Evolutionary conservation across 2,113 vertebrate species (phyloP), one percentile per base, ranked within the genome.

Genomic region (Gavia stellata): DNA sequence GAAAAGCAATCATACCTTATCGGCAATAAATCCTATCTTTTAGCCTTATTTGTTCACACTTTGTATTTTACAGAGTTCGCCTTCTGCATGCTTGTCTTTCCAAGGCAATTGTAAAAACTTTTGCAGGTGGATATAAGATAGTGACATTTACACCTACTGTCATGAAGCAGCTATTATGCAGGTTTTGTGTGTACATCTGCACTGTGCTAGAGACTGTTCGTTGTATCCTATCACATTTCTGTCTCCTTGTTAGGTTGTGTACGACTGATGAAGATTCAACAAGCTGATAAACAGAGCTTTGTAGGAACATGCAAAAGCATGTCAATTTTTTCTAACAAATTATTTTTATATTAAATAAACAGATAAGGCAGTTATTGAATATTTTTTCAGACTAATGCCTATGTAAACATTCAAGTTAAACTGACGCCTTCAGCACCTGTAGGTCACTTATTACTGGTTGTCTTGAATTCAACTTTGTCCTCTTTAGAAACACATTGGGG

Each of bases 271-370:
- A 65, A 84, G 65, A 52, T 95, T 95, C 94, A 88, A 81, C 61
- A 73, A 72, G 40, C 74, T 71, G 68, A 38, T 75, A 88, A 91
- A 68, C 82, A 95, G 55, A 89, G 44, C 62, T 94, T 90, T 87
- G 88, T 6, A 84, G 56, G 66, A 86, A 77, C 75, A 78, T 31
- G 89, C 23, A 59, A 75, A 93, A 97, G 72, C 65, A 71, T 42
- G 55, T 18, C 3, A 10, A 33, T 87, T 77, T 96, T 95, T 91
- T 38, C 91, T 83, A 93, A 86, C 52, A 97, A 94, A 84, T 94
- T 78, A 91, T 94, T 97, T 97, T 95, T 84, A 67, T 91, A 95
- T 96, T 95, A 97, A 96, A 94, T 12, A 91, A 94, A 89, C 24
- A 47, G 44, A 89, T 93, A 86, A 94, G 86, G 92, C 91, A 85